These are phyloP conservation scores for Moxostoma hubbsi DNA, from an alignment of 2,797 vertebrate genomes.

Conservation along the genomic window DNA sequence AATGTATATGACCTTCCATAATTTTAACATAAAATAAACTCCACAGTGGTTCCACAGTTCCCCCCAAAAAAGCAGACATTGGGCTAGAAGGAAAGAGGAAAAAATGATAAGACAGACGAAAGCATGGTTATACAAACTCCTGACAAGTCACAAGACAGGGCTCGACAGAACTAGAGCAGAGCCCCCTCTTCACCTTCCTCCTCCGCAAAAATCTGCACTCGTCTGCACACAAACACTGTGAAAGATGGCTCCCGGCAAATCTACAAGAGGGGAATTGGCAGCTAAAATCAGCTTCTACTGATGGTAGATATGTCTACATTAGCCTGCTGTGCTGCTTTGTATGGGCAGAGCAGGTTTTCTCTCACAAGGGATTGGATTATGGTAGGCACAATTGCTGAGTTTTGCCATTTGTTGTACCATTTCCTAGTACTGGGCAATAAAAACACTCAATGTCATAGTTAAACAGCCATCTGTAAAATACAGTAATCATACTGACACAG, in stretches of 20 bases:
- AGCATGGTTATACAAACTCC: constrained; percentile 40
- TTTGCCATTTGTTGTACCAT: constrained; percentile 31
- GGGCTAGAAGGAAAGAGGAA: constrained; percentile 23
- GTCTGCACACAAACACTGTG: constrained; percentile 52
- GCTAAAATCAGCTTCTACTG: constrained; percentile 49
- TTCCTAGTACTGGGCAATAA: constrained; percentile 38
- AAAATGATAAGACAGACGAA: constrained; percentile 39
- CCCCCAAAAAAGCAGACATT: constrained; percentile 7
- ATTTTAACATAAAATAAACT: constrained; percentile 1
- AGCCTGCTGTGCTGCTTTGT: constrained; percentile 31
- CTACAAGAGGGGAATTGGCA: constrained; percentile 54
- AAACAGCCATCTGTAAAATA: constrained; percentile 42
- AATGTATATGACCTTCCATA: background rate
- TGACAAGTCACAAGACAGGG: constrained; percentile 61
- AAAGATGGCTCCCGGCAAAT: constrained; percentile 50
- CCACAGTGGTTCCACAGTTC: background rate
- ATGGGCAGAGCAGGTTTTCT: constrained; percentile 34
- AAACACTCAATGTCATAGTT: constrained; percentile 23
- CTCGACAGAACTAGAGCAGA: constrained; percentile 59
- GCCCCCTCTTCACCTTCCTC: constrained; percentile 51
- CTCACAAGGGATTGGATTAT: constrained; percentile 32
- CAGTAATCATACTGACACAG: constrained; percentile 16
- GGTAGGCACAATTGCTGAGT: constrained; percentile 22
- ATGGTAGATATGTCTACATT: constrained; percentile 53
- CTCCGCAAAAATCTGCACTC: constrained; percentile 38